phyloP scores from a whole-genome alignment of 2,888 invertebrate genomes.

The Syritta pipiens region DNA sequence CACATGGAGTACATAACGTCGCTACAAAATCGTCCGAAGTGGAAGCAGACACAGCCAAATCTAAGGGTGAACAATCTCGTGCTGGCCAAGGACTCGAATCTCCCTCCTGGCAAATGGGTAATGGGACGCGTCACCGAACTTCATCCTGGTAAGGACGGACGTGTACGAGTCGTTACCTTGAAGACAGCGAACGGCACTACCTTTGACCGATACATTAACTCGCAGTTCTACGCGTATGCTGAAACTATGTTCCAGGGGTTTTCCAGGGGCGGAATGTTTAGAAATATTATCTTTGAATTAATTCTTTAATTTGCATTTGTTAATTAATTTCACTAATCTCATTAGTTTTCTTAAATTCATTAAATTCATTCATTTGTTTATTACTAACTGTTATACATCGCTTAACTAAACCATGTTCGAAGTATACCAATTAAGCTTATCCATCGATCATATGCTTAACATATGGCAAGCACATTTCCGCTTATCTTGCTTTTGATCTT shows the following conservation, averaged over 20 bases:
- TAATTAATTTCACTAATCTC: too few species aligned
- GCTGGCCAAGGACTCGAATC: slow-evolving; percentile 1
- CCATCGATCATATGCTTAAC: too few species aligned
- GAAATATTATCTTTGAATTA: too few species aligned
- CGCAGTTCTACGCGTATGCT: slow-evolving; percentile 12
- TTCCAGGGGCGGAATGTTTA: slow-evolving; percentile 35
- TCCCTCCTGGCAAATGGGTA: slow-evolving; percentile 35
- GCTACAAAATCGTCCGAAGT: slow-evolving; percentile 14
- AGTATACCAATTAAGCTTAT: too few species aligned
- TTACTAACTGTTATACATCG: too few species aligned
- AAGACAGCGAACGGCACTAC: slow-evolving; percentile 13
- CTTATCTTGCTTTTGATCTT: too few species aligned
- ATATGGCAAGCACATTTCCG: too few species aligned
- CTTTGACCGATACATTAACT: slow-evolving; percentile 14
- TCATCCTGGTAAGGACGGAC: slow-evolving; percentile 7
- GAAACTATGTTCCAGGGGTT: slow-evolving; percentile 30
- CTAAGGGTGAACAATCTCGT: background rate
- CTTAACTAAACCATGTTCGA: too few species aligned
- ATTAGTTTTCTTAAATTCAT: too few species aligned
- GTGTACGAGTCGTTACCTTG: slow-evolving; percentile 18
- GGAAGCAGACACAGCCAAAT: slow-evolving; percentile 34
- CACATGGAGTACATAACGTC: slow-evolving; percentile 26
- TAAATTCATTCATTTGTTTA: too few species aligned
- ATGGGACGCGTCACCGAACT: slow-evolving; percentile 3
- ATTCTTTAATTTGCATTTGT: too few species aligned